phyloP scores from a whole-genome alignment of 1,140 invertebrate species.

The Conopomorpha cramerella region DNA sequence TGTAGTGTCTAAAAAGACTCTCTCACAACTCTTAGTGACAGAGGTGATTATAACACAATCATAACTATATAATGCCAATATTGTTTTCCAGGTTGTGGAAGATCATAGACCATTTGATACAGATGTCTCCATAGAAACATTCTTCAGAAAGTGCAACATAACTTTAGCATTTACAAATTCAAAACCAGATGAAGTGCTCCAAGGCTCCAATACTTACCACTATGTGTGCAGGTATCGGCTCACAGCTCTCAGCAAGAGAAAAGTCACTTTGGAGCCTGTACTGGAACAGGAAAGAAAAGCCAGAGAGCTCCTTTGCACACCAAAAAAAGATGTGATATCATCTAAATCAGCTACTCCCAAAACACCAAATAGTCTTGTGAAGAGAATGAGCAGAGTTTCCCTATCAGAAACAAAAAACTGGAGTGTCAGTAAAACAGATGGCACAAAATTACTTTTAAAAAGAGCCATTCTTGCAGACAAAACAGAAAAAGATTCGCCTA shows the following conservation, averaged over 20 bases:
- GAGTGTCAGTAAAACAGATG: slow-evolving; percentile 47
- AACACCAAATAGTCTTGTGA: slow-evolving; percentile 41
- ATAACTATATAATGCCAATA: slow-evolving; percentile 1
- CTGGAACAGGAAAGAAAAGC: slow-evolving; percentile 45
- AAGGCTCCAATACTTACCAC: slow-evolving; percentile 12
- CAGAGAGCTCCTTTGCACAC: slow-evolving; percentile 32
- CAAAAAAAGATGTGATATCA: slow-evolving; percentile 19
- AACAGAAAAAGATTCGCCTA: slow-evolving; percentile 43
- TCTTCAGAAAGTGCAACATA: slow-evolving; percentile 65
- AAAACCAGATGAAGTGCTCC: slow-evolving; percentile 20
- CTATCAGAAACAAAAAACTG: slow-evolving; percentile 40
- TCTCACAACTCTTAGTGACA: too few species aligned
- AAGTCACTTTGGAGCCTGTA: slow-evolving; percentile 41
- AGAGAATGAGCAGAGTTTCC: slow-evolving; percentile 38
- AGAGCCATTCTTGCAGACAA: slow-evolving; percentile 48
- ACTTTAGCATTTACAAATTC: slow-evolving; percentile 36
- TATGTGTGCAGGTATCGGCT: slow-evolving; percentile 49
- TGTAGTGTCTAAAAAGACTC: too few species aligned
- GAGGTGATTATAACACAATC: too few species aligned
- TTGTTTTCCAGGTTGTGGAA: slow-evolving; percentile 54
- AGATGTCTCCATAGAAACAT: slow-evolving; percentile 65
- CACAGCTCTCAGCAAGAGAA: slow-evolving; percentile 30
- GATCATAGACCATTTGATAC: slow-evolving; percentile 63
- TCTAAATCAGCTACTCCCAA: slow-evolving; percentile 22
- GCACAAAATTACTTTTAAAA: slow-evolving; percentile 50